phyloP scores from a whole-genome alignment of 2,888 invertebrate genomes.

The Mythimna vitellina region DNA sequence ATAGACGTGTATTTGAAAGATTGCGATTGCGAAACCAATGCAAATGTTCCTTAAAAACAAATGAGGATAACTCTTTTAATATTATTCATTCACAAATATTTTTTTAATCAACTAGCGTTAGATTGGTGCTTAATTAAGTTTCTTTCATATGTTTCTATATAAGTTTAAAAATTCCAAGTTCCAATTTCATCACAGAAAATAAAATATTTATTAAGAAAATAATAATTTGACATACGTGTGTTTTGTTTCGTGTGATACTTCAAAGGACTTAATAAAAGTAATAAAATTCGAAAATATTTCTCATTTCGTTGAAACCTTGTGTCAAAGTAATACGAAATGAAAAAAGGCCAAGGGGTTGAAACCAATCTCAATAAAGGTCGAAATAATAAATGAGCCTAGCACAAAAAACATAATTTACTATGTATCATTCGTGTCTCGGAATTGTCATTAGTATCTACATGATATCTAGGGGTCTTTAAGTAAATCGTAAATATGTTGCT shows the following conservation, averaged over 20 bases:
- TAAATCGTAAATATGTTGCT: too few relatives aligned
- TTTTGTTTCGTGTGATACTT: slow-evolving; percentile 1
- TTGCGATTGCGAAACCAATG: too few relatives aligned
- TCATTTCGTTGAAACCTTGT: slow-evolving; percentile 11
- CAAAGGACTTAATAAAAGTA: slow-evolving; percentile 10
- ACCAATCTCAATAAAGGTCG: slow-evolving; percentile 9
- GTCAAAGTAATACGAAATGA: slow-evolving; percentile 15
- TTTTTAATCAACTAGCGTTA: neutral
- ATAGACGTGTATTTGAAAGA: too few relatives aligned
- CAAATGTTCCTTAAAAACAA: too few relatives aligned
- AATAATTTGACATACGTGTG: neutral
- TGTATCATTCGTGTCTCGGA: neutral
- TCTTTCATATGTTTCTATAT: too few relatives aligned
- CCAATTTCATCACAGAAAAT: neutral
- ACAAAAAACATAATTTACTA: neutral
- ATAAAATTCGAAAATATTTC: slow-evolving; percentile 10
- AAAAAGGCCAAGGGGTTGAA: neutral
- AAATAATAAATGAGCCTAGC: neutral
- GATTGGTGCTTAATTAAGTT: neutral
- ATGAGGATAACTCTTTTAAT: too few relatives aligned
- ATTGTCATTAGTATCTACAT: neutral
- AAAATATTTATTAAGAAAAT: slow-evolving; percentile 6
- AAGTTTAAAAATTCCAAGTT: neutral
- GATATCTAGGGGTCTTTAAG: too few relatives aligned
- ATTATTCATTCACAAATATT: neutral